These are phyloP conservation scores for Psittacula echo DNA, from an alignment of 2,797 vertebrate genomes.

Conservation along the genomic window DNA sequence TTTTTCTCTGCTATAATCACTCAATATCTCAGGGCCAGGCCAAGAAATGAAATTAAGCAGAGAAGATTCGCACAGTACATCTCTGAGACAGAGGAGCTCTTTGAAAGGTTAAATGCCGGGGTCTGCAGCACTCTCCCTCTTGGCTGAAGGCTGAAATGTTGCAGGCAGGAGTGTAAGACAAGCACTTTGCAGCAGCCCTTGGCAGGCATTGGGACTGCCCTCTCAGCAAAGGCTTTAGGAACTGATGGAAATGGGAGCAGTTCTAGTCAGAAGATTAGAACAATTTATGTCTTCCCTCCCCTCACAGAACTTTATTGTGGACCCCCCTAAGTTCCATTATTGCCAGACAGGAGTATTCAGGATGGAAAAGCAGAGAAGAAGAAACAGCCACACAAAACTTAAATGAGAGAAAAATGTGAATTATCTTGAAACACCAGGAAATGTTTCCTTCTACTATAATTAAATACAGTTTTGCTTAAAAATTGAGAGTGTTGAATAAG, in stretches of 20 bases:
- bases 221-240: not conserved
- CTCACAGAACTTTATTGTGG: not conserved
- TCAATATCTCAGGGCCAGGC: constrained; percentile 8
- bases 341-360: not conserved
- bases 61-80: not conserved
- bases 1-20: constrained; percentile 17
- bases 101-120: not conserved
- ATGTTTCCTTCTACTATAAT: not conserved
- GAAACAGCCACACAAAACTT: not conserved
- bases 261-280: not conserved
- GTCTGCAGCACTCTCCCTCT: not conserved
- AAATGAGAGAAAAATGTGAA: not conserved
- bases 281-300: not conserved
- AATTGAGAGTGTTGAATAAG: not conserved
- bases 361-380: not conserved
- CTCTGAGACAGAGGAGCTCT: not conserved
- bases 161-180: not conserved
- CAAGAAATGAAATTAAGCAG: not conserved
- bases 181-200: not conserved
- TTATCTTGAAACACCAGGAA: not conserved
- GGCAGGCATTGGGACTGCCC: not conserved
- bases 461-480: not conserved
- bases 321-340: not conserved
- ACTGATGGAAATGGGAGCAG: not conserved
- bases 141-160: constrained; percentile 7